Evolutionary conservation across 2,797 vertebrate genomes (phyloP).

Genomic region (Urosaurus nigricauda): DNA sequence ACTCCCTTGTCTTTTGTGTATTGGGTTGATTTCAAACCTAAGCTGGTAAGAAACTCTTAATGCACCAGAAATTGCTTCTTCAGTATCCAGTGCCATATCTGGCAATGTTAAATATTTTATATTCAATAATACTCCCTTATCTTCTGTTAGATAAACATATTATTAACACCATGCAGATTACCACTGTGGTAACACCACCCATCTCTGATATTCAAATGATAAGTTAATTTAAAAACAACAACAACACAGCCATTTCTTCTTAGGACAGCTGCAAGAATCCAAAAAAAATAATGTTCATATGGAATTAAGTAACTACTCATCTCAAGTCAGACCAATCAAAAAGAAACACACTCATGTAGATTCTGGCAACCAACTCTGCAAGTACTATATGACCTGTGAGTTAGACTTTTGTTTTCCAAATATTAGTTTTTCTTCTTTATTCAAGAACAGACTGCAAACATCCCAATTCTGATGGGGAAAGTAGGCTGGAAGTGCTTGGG

Average conservation of each 20-base stretch:
- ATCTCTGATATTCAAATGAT: neutral
- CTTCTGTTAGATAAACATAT: neutral
- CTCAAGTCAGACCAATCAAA: neutral
- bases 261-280: neutral
- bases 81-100: neutral
- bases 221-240: neutral
- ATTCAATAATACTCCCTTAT: neutral
- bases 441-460: neutral
- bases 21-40: neutral
- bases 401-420: neutral
- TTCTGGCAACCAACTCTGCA: neutral
- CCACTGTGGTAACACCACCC: neutral
- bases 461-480: neutral
- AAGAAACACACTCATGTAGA: neutral
- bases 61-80: neutral
- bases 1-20: neutral
- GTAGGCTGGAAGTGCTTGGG: too few species aligned
- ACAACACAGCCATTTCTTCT: neutral
- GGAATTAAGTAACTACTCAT: neutral
- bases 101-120: neutral
- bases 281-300: neutral
- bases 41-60: neutral
- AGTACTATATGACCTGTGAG: neutral
- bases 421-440: neutral
- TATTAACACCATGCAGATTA: neutral